Evolutionary conservation across 37 sponge, comb jelly and placozoan species (phyloP), one percentile per base, ranked within the genome.

Genomic region (Oscarella lobularis): DNA sequence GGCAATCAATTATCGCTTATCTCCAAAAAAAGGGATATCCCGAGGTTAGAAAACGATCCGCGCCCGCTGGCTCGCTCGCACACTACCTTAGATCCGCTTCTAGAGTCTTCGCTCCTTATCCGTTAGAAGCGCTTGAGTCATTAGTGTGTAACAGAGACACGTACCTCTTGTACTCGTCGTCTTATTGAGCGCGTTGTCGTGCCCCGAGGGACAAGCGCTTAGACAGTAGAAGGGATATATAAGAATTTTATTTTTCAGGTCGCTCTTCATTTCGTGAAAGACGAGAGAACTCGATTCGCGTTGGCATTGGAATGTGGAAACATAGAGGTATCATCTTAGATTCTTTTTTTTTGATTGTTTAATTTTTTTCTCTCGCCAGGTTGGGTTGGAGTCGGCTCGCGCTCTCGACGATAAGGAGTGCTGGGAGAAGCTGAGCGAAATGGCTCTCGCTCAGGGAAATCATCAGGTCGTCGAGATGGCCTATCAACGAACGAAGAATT

Each of bases 401-500:
- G 76, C 77, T n/a, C 81, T 97, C 31, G 94, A 97, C 76, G 98
- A 97, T 66, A 87, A 90, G 66, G 77, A 73, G 29, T 86, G 88
- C 40, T 97, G 98, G 98, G 92, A 97, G 55, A 90, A 66, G 37
- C 82, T 97, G 29, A 83, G 84, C 27, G 71, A 80, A 36, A 78
- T 89, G 1, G 98, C 98, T 39, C 89, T 93, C 2, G 81, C 85
- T 30, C 95, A 92, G 73, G 98, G 98, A 40, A 97, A 97, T 74
- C 98, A 97, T 67, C 94, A 87, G 84, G 86, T 96, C 33, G 98
- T 97, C 27, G 98, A 97, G 75, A 93, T 97, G 85, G 88, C 92
- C 34, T 97, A 97, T 66, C 98, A 97, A 72, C 76, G 98, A 27
- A 97, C 98, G 27, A 93, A 97, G 87, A 93, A 93, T 72, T 97